phyloP scores from a whole-genome alignment of 2,113 vertebrate genomes.

The Centropus unirufus region DNA sequence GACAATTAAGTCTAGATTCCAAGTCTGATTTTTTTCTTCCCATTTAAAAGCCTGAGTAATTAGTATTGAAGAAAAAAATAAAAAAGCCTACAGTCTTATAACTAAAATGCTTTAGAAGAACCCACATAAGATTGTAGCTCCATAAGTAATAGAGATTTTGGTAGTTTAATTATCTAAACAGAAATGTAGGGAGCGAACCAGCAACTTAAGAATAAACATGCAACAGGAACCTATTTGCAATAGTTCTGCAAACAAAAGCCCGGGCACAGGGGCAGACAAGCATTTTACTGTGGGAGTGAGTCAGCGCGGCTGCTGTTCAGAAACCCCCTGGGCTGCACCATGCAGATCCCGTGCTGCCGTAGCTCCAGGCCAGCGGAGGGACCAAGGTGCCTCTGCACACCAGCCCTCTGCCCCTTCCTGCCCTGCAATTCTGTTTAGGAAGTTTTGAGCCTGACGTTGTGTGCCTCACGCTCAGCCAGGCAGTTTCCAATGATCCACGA shows the following conservation, averaged over 20 bases:
- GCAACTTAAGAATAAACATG: neutral
- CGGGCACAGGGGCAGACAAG: neutral
- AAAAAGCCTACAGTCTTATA: neutral
- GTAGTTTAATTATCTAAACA: neutral
- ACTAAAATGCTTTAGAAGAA: neutral
- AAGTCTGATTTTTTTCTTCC: neutral
- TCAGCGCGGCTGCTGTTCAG: neutral
- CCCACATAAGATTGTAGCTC: neutral
- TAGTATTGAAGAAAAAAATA: neutral
- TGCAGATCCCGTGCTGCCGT: neutral
- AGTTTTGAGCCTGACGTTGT: neutral
- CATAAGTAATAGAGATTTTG: neutral
- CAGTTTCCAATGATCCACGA: neutral
- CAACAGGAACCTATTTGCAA: neutral
- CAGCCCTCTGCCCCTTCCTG: neutral
- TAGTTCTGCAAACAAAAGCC: neutral
- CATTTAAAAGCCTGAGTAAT: neutral
- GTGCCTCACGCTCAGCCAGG: neutral
- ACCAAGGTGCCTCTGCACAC: neutral
- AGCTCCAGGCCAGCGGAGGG: neutral
- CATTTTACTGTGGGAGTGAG: neutral
- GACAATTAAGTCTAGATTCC: neutral
- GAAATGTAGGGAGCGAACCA: neutral
- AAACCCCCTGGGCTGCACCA: neutral
- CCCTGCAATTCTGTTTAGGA: neutral